Conservation (phyloP, 1,140 invertebrate species). For the Musca vetustissima region DNA sequence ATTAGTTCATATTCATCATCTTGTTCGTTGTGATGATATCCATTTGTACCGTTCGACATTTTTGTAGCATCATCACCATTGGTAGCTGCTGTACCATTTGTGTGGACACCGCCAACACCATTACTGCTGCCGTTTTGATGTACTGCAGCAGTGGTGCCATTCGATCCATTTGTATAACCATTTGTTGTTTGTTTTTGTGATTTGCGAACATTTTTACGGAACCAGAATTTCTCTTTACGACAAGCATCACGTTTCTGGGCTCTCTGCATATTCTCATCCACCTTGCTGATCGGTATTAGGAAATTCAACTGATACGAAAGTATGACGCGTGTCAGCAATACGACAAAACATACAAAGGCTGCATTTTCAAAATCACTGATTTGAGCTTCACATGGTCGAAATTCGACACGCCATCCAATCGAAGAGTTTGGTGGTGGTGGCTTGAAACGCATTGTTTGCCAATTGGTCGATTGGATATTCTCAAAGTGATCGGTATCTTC, state of each 20-base stretch:
- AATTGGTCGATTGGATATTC: slow-evolving; percentile 99
- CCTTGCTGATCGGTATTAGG: slow-evolving; percentile 95
- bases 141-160: background rate
- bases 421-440: slow-evolving; percentile 91
- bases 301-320: slow-evolving; percentile 96
- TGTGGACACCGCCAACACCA: slow-evolving; percentile 23
- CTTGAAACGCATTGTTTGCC: slow-evolving; percentile 99
- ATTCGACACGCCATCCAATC: slow-evolving; percentile 99
- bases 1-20: slow-evolving; percentile 61
- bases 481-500: slow-evolving; percentile 99
- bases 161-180: slow-evolving; percentile 16
- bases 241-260: slow-evolving; percentile 91
- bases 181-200: slow-evolving; percentile 37
- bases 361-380: slow-evolving; percentile 99
- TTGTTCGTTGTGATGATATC: slow-evolving; percentile 36
- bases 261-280: slow-evolving; percentile 97
- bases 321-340: slow-evolving; percentile 94
- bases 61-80: slow-evolving; percentile 56
- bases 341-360: slow-evolving; percentile 97
- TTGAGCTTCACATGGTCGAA: slow-evolving; percentile 97
- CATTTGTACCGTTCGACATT: slow-evolving; percentile 44
- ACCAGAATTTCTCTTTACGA: slow-evolving; percentile 84
- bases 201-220: slow-evolving; percentile 70
- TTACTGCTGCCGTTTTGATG: slow-evolving; percentile 18
- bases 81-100: slow-evolving; percentile 24